Evolutionary conservation across 2,888 invertebrate species (phyloP).

Genomic region (Dasysyrphus albostriatus): DNA sequence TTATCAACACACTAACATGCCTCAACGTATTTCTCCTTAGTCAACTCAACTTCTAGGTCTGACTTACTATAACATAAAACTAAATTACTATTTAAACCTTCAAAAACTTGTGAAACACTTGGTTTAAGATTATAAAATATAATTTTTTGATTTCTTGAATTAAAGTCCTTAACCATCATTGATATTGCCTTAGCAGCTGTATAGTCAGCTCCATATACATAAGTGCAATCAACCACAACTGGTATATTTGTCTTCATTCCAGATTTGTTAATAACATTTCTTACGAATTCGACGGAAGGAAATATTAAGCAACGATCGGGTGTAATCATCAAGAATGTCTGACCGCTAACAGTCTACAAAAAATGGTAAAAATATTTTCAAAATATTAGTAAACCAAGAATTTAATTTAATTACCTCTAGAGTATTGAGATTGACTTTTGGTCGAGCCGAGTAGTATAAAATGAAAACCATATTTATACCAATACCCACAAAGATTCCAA

Average conservation of each 20-base stretch:
- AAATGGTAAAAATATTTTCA: neutral
- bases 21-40: conserved; percentile 13
- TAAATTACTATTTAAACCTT: conserved; percentile 85
- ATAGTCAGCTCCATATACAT: conserved; percentile 94
- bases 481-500: conserved; percentile 93
- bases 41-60: conserved; percentile 77
- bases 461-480: conserved; percentile 93
- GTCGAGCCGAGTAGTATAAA: conserved; percentile 93
- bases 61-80: conserved; percentile 80
- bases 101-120: conserved; percentile 91
- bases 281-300: conserved; percentile 95
- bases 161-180: conserved; percentile 90
- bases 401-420: conserved; percentile 86
- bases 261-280: conserved; percentile 92
- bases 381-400: neutral
- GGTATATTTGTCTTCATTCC: conserved; percentile 88
- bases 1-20: neutral
- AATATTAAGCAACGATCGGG: conserved; percentile 95
- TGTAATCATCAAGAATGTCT: conserved; percentile 91
- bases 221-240: conserved; percentile 94
- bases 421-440: conserved; percentile 92
- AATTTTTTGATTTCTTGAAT: conserved; percentile 89
- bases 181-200: conserved; percentile 93
- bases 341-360: conserved; percentile 86
- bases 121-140: conserved; percentile 94